Evolutionary conservation across 92 coral and sea anemone species (phyloP).

Genomic region (Parazoanthus swiftii): DNA sequence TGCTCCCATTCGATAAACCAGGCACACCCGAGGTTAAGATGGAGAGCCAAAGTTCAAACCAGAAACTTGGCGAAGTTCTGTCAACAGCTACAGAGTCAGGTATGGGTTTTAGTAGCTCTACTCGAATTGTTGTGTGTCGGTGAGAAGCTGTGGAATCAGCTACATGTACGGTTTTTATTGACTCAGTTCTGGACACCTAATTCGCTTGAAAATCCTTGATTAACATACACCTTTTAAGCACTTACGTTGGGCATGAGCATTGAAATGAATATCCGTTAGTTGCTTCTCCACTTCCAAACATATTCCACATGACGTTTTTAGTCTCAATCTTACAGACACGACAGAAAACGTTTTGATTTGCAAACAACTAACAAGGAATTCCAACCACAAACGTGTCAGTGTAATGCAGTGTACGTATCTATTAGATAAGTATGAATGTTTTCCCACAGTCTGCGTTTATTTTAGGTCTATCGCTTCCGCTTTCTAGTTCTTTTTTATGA

Average conservation of each 20-base stretch:
- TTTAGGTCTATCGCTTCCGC: no score
- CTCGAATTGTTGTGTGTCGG: background rate
- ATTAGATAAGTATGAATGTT: no score
- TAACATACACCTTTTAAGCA: no score
- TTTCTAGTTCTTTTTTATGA: no score
- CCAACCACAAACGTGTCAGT: no score
- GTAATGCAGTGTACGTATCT: no score
- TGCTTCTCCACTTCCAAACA: background rate
- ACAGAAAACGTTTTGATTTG: background rate
- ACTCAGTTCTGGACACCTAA: background rate
- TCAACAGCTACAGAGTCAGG: conserved; percentile 37
- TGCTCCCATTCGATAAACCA: background rate
- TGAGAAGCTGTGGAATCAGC: no score
- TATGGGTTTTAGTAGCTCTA: background rate
- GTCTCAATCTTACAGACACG: no score
- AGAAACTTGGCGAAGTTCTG: conserved; percentile 1
- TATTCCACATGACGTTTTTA: background rate
- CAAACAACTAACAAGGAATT: no score
- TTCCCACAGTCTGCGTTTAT: no score
- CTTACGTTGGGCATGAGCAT: background rate
- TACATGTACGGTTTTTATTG: background rate
- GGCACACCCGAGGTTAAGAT: conserved; percentile 2
- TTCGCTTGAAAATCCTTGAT: background rate
- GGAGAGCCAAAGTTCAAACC: background rate
- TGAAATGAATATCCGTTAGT: no score